Percentiles rank a stretch among this genome's conserved stretches.
Evolutionary conservation across 2,797 vertebrate species (phyloP).

Genomic region (Anolis apletophallus): DNA sequence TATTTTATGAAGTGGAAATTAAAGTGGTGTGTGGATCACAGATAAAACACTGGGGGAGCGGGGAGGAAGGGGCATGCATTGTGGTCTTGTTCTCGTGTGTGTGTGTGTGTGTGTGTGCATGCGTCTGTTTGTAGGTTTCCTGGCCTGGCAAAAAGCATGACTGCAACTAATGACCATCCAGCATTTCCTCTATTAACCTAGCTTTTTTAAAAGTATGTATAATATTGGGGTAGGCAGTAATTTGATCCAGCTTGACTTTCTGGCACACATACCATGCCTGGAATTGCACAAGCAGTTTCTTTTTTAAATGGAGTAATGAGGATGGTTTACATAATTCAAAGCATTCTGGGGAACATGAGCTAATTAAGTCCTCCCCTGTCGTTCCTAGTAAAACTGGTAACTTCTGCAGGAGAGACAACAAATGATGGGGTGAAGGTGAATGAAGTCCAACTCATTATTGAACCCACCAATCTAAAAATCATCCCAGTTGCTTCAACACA

Average conservation of each 20-base stretch:
- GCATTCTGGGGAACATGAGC: conserved; percentile 9
- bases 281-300: conserved; percentile 10
- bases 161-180: background rate
- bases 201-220: conserved; percentile 9
- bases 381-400: background rate
- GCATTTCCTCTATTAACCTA: conserved; percentile 3
- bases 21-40: background rate
- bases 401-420: background rate
- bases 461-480: background rate
- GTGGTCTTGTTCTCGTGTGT: background rate
- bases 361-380: background rate
- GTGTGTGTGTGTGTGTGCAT: background rate
- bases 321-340: conserved; percentile 39
- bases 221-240: conserved; percentile 20
- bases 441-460: background rate
- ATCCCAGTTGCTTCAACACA: background rate
- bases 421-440: too few species aligned
- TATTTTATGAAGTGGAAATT: conserved; percentile 7
- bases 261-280: conserved; percentile 7
- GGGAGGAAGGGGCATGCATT: too few species aligned
- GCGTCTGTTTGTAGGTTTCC: background rate
- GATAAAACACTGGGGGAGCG: background rate
- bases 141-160: background rate
- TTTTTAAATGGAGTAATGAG: conserved; percentile 34
- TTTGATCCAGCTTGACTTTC: conserved; percentile 36